Percentiles rank a stretch among this genome's conserved stretches.
phyloP scores from a whole-genome alignment of 2,113 vertebrate species.

The Morone chrysops region DNA sequence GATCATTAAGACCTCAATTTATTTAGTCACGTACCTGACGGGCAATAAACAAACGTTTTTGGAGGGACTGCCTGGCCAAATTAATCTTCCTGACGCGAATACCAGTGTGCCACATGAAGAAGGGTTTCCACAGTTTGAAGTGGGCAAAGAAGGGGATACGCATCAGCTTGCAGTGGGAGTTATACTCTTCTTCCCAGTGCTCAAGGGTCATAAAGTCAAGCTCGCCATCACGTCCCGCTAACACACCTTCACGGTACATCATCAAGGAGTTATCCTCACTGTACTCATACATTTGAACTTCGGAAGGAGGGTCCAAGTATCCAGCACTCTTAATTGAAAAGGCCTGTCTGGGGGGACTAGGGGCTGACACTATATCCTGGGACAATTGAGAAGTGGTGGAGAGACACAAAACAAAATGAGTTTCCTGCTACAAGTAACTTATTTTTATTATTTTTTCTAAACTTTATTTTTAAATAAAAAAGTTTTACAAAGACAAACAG shows the following conservation, averaged over 20 bases:
- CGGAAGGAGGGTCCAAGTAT: neutral
- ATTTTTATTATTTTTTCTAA: neutral
- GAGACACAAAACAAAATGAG: neutral
- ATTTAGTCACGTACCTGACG: constrained; percentile 82
- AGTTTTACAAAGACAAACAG: no score
- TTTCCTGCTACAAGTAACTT: neutral
- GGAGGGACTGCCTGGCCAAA: constrained; percentile 76
- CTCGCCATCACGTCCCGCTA: constrained; percentile 70
- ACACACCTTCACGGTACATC: constrained; percentile 81
- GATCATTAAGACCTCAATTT: no score
- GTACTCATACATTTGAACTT: constrained; percentile 69
- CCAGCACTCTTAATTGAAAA: constrained; percentile 38
- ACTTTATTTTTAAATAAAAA: no score
- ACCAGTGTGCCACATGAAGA: constrained; percentile 85
- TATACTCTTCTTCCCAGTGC: constrained; percentile 86
- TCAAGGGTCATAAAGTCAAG: constrained; percentile 76
- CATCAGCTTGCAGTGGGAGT: constrained; percentile 80
- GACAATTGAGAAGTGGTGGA: constrained; percentile 6
- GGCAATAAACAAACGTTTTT: constrained; percentile 83
- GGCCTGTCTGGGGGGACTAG: constrained; percentile 68
- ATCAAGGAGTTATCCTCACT: constrained; percentile 85
- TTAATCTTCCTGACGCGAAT: constrained; percentile 84
- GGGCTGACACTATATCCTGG: constrained; percentile 38
- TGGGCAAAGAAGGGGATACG: constrained; percentile 86
- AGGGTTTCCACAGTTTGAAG: constrained; percentile 89